Base-by-base conservation (phyloP, 2,797 vertebrate species). In the Phalloptychus januarius region DNA sequence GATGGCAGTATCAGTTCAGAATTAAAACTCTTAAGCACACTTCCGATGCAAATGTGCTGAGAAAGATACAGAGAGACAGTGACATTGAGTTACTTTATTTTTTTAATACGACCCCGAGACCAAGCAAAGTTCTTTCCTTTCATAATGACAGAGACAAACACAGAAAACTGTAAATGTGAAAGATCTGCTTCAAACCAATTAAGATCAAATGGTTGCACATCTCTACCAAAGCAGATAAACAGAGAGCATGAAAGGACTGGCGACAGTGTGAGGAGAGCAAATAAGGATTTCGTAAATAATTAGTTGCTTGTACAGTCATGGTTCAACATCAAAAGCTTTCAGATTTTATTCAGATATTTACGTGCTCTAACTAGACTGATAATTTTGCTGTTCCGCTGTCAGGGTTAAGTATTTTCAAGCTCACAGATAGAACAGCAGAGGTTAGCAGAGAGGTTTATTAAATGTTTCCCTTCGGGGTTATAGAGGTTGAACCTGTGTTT, bases 251-350 rank as follows among this genome's bases (percentile, higher is more conserved):
- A 74, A 70, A 54, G 31, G 50, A 75, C 8, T 74, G 67, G 52
- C 58, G 50, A 69, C 52, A 4, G 74, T 10, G 56, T 38, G 33
- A 63, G 72, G 74, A 46, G 79, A 71, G 77, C 8, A 6, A 72
- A 71, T 40, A 82, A 72, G 40, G 76, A 78, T 79, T 86, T 83
- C 76, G 81, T 90, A 83, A 89, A 84, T 88, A 82, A 88, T 80
- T 79, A 73, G 52, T 73, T 54, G 76, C 46, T 52, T 7, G 25
- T 79, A 33, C 52, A 50, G 75, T 78, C 15, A 3, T 8, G 4
- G 38, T 67, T 75, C 45, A n/a, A 76, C 84, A 83, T 88, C 73
- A 84, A 46, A 91, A 65, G 81, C 73, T 78, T 70, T 78, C 18
- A 71, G 78, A 74, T 72, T 44, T 52, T 63, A 16, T 42, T 44